Conservation (phyloP, 2,888 invertebrate species). For the Spilosoma lubricipeda region DNA sequence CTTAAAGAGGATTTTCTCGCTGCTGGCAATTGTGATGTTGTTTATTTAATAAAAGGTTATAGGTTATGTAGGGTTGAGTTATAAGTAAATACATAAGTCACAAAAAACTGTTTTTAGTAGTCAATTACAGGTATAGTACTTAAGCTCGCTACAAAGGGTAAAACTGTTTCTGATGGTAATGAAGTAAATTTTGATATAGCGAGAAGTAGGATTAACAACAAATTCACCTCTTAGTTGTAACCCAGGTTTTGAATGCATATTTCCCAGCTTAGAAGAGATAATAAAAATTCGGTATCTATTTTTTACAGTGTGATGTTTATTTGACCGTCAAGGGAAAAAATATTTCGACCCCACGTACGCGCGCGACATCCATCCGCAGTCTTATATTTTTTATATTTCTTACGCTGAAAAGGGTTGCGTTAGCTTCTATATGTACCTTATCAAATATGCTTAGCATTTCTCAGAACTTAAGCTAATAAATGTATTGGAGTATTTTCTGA, state of each 20-base stretch:
- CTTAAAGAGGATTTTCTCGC: conserved; percentile 29
- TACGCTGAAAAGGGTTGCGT: not conserved
- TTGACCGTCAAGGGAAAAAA: not conserved
- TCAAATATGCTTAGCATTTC: not conserved
- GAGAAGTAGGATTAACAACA: too few species aligned
- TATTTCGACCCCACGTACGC: not conserved
- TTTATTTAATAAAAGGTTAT: conserved; percentile 19
- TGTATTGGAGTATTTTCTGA: not conserved
- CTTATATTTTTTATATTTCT: too few species aligned
- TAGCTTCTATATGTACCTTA: not conserved
- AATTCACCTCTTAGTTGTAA: too few species aligned
- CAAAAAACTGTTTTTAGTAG: too few species aligned
- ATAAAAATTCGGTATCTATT: too few species aligned
- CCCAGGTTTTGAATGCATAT: too few species aligned
- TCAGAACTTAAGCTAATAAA: too few species aligned
- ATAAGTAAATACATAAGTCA: not conserved
- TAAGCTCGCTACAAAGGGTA: not conserved
- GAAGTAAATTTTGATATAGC: not conserved
- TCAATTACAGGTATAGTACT: too few species aligned
- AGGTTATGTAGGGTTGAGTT: conserved; percentile 19
- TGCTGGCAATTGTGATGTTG: conserved; percentile 5
- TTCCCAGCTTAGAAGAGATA: too few species aligned
- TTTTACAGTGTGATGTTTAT: not conserved
- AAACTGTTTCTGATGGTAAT: not conserved
- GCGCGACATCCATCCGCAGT: too few species aligned